Base-by-base conservation (phyloP, 2,888 invertebrate genomes). In the Formica aserva region DNA sequence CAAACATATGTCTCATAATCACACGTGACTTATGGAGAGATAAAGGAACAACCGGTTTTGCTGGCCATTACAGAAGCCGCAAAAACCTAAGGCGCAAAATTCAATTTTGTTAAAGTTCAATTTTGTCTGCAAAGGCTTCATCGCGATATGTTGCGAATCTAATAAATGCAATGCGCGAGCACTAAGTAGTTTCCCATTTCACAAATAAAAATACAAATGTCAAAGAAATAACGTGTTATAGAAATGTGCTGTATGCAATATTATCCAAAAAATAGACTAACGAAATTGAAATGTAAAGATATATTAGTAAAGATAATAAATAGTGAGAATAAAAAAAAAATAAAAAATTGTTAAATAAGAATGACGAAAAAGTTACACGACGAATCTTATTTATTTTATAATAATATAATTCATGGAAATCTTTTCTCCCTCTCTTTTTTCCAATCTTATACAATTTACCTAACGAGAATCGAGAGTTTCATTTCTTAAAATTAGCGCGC, bases 91-190 rank as follows among this genome's bases (percentile, higher is more conserved):
- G 22, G 76, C 84, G 88, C 88, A 91, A 92, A 93, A 91, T 90
- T 92, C 82, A 60, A 80, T 77, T 67, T 67, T 67, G 77, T n/a
- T 35, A 62, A 76, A 89, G 72, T 82, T 85, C 67, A 71, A 67
- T 90, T 90, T 89, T 87, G 87, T 88, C 78, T 83, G 86, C 81
- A 92, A 90, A 89, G 92, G 93, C 93, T 94, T 94, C 94, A 88
- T 87, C 90, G 89, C 89, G 18, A 52, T 52, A n/a, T 52, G 63
- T 60, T 65, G 83, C 83, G 90, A 89, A 91, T 91, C 89, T 89
- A 91, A 91, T 88, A 90, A 90, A 89, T 86, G 69, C 67, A 76
- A 55, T 22, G 65, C 35, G 62, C 26, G 65, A 38, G 13, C 35
- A 52, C 26, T 18, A 66, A 52, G 52, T 29, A 67, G 8, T 29